Conservation (phyloP, 2,113 vertebrate genomes). For the Rhodinocichla rosea region DNA sequence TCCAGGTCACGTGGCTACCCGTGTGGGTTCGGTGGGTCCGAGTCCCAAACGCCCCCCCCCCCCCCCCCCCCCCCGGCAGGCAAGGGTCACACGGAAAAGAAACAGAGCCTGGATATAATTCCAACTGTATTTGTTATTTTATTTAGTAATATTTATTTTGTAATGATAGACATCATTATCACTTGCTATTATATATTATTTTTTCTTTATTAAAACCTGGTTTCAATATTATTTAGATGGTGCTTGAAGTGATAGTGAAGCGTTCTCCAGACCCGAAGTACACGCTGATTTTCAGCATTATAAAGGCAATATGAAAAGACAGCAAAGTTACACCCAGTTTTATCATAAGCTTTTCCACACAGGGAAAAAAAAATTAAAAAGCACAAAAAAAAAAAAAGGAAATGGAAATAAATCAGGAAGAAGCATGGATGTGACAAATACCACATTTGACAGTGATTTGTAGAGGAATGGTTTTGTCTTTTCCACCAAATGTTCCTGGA, state of each 20-base stretch:
- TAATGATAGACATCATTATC: no score
- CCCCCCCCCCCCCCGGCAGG: no score
- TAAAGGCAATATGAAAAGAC: accelerated
- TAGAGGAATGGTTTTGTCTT: not conserved
- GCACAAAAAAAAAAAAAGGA: accelerated
- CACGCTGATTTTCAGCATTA: accelerated
- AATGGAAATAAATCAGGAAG: not conserved
- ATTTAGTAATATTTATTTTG: no score
- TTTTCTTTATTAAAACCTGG: not conserved
- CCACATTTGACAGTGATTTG: accelerated
- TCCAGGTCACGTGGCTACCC: accelerated
- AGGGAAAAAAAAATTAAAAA: no score
- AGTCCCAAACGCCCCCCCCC: not conserved
- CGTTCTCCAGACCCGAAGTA: accelerated
- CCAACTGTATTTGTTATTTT: no score
- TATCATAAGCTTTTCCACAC: not conserved
- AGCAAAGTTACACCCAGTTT: accelerated
- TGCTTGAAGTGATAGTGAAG: accelerated
- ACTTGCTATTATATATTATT: not conserved
- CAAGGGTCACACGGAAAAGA: not conserved
- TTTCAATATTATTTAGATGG: accelerated
- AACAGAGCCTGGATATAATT: accelerated
- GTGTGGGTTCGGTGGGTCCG: not conserved
- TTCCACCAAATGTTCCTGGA: not conserved
- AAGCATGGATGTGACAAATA: not conserved